Conservation (phyloP, 2,113 vertebrate genomes). For the Alosa alosa region DNA sequence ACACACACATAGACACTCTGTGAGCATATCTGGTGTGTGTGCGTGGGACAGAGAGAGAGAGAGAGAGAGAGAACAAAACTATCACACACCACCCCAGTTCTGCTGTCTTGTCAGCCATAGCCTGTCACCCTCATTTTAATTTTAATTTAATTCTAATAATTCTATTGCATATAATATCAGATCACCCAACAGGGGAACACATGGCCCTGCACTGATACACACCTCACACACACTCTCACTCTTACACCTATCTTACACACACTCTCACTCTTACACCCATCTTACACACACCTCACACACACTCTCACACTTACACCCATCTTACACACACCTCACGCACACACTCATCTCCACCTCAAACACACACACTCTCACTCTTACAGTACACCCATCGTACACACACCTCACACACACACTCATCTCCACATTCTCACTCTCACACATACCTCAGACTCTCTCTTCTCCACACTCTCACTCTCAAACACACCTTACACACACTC, state of each 20-base stretch:
- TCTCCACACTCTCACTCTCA: conserved; percentile 68
- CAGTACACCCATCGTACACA: neutral
- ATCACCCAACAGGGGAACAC: too few species aligned
- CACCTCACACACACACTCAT: neutral
- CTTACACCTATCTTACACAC: conserved; percentile 40
- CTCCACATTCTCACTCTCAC: conserved; percentile 23
- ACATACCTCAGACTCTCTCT: conserved; percentile 54
- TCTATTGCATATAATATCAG: too few species aligned
- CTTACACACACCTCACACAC: conserved; percentile 51
- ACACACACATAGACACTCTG: neutral
- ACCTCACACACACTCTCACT: conserved; percentile 27
- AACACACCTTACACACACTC: too few species aligned
- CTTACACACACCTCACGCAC: neutral
- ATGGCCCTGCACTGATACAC: conserved; percentile 11
- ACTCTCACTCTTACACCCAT: neutral
- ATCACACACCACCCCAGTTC: too few species aligned
- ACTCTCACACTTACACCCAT: neutral
- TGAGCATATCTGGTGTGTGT: too few species aligned
- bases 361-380: too few species aligned
- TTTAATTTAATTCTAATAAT: too few species aligned
- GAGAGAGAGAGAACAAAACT: too few species aligned
- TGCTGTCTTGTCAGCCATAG: too few species aligned
- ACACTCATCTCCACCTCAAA: neutral
- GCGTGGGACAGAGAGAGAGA: too few species aligned
- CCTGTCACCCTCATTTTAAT: too few species aligned